phyloP scores from a whole-genome alignment of 2,113 vertebrate species.

The Eurystomus gularis region DNA sequence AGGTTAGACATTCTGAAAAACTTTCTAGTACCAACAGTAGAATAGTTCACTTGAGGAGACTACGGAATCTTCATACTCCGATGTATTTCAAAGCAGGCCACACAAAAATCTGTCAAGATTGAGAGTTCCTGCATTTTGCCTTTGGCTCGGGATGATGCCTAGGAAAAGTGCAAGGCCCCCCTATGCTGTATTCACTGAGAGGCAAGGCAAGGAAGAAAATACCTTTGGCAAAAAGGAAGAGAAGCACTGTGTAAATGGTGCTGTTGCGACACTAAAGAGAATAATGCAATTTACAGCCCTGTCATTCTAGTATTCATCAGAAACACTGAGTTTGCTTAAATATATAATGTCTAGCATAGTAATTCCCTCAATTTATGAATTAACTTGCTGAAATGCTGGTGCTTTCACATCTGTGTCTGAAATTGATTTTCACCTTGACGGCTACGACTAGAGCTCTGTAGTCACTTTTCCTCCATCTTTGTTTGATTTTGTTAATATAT shows the following conservation, averaged over 20 bases:
- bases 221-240: neutral
- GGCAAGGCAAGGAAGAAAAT: neutral
- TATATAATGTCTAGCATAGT: neutral
- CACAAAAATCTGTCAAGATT: neutral
- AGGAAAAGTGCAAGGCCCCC: neutral
- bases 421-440: constrained; percentile 35
- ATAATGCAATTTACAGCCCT: neutral
- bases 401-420: constrained; percentile 4
- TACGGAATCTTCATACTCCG: neutral
- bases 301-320: neutral
- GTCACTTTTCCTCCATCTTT: neutral
- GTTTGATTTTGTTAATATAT: neutral
- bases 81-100: neutral
- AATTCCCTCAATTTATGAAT: constrained; percentile 11
- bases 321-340: neutral
- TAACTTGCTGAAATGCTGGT: constrained; percentile 11
- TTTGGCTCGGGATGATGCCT: neutral
- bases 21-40: neutral
- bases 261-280: neutral
- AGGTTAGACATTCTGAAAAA: neutral
- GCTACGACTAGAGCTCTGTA: neutral
- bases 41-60: neutral
- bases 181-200: neutral
- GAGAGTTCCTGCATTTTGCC: neutral
- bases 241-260: neutral